phyloP scores from a whole-genome alignment of 1,140 invertebrate species.

The Bombus huntii region DNA sequence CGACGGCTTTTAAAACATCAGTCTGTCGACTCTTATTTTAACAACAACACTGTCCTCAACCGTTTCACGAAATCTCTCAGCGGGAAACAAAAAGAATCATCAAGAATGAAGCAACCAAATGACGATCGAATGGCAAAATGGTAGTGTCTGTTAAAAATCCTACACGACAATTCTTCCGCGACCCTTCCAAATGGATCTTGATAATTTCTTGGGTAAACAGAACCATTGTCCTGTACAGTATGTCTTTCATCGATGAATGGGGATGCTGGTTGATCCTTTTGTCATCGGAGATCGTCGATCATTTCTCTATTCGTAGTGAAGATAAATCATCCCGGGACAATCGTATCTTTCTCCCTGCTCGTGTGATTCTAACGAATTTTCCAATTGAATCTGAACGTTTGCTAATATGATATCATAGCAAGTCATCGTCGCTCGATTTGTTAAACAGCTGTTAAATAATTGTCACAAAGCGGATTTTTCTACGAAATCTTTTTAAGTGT shows the following conservation, averaged over 20 bases:
- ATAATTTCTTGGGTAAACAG: constrained; percentile 68
- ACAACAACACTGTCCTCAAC: background rate
- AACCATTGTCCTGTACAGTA: constrained; percentile 35
- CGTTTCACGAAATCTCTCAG: background rate
- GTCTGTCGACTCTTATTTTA: background rate
- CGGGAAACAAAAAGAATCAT: background rate
- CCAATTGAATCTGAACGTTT: background rate
- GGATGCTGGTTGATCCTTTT: constrained; percentile 23
- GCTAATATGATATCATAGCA: background rate
- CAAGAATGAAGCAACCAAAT: background rate
- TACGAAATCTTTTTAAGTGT: background rate
- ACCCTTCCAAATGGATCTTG: constrained; percentile 26
- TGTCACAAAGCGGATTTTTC: background rate
- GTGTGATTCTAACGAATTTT: background rate
- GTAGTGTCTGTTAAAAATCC: background rate
- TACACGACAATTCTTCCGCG: background rate
- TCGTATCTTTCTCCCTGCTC: constrained; percentile 3
- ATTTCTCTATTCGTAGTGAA: constrained; percentile 6
- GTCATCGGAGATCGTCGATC: constrained; percentile 43
- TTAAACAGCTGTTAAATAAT: background rate
- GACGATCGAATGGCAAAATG: constrained; percentile 19
- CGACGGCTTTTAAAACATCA: background rate
- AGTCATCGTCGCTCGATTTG: constrained; percentile 5
- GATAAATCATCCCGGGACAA: constrained; percentile 48
- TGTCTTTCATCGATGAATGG: constrained; percentile 28